Base-by-base conservation (phyloP, 2,797 vertebrate species). In the Helostoma temminkii region DNA sequence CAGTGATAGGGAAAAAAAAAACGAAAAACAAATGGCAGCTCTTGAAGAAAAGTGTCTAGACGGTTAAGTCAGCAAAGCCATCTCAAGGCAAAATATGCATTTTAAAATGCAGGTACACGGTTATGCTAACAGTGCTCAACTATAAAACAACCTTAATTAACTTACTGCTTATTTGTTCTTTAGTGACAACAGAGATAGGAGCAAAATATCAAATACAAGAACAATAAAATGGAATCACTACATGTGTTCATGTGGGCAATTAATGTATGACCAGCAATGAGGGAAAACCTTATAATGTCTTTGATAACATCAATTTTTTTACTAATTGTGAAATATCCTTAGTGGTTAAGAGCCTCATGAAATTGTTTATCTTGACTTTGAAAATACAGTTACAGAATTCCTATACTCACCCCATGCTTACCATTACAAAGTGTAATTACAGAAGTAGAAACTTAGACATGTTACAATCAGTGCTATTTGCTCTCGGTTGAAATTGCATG, bases 11-110 rank as follows among this genome's bases (percentile, higher is more conserved):
- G 26, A 68, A 69, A 50, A 25, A 21, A 62, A 19, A 19, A 50
- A 58, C n/a, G n/a, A 4, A 47, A 63, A 67, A 67, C 30, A 61
- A 85, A 86, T 55, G 26, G 47, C 60, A 66, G 56, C 25, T 14
- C 62, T 62, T 43, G 53, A 75, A 81, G 52, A 62, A 66, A 55
- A 74, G 26, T 19, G 72, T 80, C 66, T 62, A 75, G 71, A 80
- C 52, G 2, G 46, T 68, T 16, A 66, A 70, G 71, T 80, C 68
- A 65, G 72, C 65, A 75, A 75, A 76, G 49, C 58, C 50, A 54
- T 49, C 26, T 57, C 19, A 28, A 21, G 53, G 66, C 50, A 53
- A 71, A 53, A 60, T 10, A 6, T 54, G 43, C 46, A 28, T 48
- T 52, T 66, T 65, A 45, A 83, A 74, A 64, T 47, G 57, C 45